phyloP scores from a whole-genome alignment of 2,888 invertebrate genomes.

The Amiota communis region DNA sequence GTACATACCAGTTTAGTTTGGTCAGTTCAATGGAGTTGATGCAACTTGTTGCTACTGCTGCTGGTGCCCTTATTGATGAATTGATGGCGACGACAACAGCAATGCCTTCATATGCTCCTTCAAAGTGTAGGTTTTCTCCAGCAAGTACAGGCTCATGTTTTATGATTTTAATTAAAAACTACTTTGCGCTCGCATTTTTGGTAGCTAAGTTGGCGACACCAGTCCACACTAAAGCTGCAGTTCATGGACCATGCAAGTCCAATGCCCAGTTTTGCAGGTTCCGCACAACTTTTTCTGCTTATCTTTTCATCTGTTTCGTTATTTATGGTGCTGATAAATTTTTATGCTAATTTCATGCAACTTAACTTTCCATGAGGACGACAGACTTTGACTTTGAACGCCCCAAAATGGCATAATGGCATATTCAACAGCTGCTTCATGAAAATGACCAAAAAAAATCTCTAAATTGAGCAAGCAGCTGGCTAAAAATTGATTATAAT shows the following conservation, averaged over 20 bases:
- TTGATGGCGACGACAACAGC: not conserved
- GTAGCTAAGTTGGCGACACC: not conserved
- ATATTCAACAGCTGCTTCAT: slow-evolving; percentile 8
- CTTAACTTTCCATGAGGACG: slow-evolving; percentile 8
- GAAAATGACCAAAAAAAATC: not conserved
- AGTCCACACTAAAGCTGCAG: not conserved
- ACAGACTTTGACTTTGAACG: not conserved
- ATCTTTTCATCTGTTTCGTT: not conserved
- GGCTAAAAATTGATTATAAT: not conserved
- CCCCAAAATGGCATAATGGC: not conserved
- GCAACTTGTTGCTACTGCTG: slow-evolving; percentile 21
- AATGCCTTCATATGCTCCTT: no score
- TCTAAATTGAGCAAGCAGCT: not conserved
- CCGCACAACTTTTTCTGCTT: not conserved
- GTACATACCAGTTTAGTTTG: not conserved
- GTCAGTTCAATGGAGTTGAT: not conserved
- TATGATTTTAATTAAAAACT: slow-evolving; percentile 35
- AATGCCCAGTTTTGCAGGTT: not conserved
- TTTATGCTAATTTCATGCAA: slow-evolving; percentile 28
- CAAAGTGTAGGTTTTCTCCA: not conserved
- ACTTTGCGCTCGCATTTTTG: slow-evolving; percentile 19
- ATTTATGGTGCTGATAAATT: slow-evolving; percentile 28
- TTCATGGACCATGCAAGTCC: not conserved
- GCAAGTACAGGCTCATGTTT: not conserved
- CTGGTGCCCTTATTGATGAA: slow-evolving; percentile 12